Conservation (phyloP, 2,113 vertebrate genomes). For the Myiozetetes cayanensis region DNA sequence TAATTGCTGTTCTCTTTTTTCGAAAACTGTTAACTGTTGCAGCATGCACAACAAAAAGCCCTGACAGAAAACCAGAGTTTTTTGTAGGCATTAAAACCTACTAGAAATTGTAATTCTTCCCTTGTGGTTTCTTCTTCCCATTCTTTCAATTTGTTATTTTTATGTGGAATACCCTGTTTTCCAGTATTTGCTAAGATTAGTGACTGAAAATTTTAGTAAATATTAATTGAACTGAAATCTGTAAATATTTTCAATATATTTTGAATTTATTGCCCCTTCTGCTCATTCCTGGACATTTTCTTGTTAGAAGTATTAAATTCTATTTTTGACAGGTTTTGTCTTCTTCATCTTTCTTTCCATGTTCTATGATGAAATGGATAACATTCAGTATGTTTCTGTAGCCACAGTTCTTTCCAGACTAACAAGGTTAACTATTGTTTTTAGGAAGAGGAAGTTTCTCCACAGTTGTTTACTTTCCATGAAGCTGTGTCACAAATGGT, state of each 20-base stretch:
- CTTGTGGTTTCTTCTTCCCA: neutral
- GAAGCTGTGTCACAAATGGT: conserved; percentile 98
- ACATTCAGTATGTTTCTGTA: neutral
- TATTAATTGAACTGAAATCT: neutral
- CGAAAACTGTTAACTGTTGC: neutral
- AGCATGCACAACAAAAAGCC: neutral
- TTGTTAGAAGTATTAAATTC: neutral
- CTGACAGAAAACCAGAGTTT: neutral
- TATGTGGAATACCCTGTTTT: neutral
- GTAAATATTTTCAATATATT: neutral
- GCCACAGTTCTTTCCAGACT: neutral
- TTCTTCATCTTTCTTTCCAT: neutral
- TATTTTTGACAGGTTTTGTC: neutral
- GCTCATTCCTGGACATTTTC: neutral
- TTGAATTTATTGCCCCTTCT: neutral
- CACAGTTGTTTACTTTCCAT: conserved; percentile 95
- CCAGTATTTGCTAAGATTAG: neutral
- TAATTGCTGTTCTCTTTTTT: neutral
- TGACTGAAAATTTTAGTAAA: neutral
- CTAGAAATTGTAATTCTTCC: neutral
- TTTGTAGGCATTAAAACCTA: neutral
- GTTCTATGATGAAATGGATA: neutral
- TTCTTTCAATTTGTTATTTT: neutral
- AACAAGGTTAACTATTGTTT: conserved; percentile 1
- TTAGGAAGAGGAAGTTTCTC: conserved; percentile 97